A percentile compares a stretch with the other conserved stretches of the same genome.
Evolutionary conservation across 2,113 vertebrate genomes (phyloP).

Genomic region (Pomatostomus ruficeps): DNA sequence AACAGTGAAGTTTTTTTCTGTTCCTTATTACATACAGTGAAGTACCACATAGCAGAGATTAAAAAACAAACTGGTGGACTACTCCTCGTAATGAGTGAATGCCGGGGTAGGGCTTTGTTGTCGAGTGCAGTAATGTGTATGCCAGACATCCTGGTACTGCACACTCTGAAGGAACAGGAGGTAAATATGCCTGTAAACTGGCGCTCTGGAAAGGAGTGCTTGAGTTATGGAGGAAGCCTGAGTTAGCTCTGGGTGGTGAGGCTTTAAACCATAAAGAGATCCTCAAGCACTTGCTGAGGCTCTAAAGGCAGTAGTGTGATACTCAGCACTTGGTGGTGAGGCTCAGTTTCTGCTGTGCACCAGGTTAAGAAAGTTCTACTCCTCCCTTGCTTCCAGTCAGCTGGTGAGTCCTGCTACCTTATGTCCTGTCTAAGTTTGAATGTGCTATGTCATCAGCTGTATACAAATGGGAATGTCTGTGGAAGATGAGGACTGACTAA

Average conservation of each 20-base stretch:
- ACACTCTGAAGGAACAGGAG: not conserved
- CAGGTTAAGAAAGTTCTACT: accelerated
- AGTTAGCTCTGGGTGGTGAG: not conserved
- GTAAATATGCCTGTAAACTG: accelerated
- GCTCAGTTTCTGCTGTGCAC: not conserved
- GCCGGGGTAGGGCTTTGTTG: not conserved
- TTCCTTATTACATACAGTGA: accelerated
- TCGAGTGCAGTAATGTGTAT: accelerated
- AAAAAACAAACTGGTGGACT: not conserved
- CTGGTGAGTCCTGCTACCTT: not conserved
- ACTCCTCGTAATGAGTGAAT: not conserved
- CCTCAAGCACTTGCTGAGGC: not conserved
- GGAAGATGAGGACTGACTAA: not conserved
- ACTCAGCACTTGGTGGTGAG: accelerated
- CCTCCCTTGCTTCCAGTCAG: not conserved
- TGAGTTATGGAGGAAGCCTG: not conserved
- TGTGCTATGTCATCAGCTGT: not conserved
- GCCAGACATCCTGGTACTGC: too few species aligned
- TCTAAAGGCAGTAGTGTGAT: not conserved
- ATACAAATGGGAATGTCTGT: not conserved
- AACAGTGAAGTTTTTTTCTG: not conserved
- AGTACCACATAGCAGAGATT: not conserved
- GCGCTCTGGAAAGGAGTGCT: not conserved
- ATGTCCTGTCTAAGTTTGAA: not conserved
- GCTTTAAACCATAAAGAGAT: accelerated